Base-by-base conservation (phyloP, 2,888 invertebrate species). In the Microlaimidae sp. region DNA sequence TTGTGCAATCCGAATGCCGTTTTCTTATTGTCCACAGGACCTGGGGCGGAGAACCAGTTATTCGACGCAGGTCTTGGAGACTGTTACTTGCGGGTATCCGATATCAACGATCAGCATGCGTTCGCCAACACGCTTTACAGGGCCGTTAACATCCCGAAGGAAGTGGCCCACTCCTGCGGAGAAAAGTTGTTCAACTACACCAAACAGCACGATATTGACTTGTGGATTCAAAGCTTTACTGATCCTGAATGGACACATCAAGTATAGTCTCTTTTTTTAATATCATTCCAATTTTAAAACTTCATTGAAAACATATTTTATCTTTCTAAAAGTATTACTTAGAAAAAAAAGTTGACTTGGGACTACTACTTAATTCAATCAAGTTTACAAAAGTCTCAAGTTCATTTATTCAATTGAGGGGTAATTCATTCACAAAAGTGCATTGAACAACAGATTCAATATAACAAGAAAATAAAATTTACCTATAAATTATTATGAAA, bases 61-160 rank as follows among this genome's bases (percentile, higher is more conserved):
- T 26, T 13, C 38, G 55, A 51, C 19, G 46, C 26, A 25, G 47
- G 47, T n/a, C 19, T 55, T 88, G 10, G 27, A 17, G 10, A 48
- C 19, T 49, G 48, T 28, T 53, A 53, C 53, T 3, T 49, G 3
- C 4, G 49, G 32, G n/a, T 51, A 3, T 23, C 70, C 32, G 88
- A 88, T 71, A 87, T 87, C 0, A 86, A 87, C 64, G 87, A 88
- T 70, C 77, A 86, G 49, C 82, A 85, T 63, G 83, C 83, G 60
- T 85, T 85, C 2, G 85, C 87, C 19, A 85, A 86, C 70, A 82
- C 83, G 24, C 81, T 85, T 61, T 83, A 87, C 70, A 80, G 83
- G 66, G 87, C 87, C 0, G 73, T 87, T 1, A 84, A 83, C 50
- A 87, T 88, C 87, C 85, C 86, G 0, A 83, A 85, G 66, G 87